A percentile compares a stretch with the other conserved stretches of the same genome.
These are phyloP conservation scores for Charadrius vociferus DNA, from an alignment of 2,113 vertebrate genomes.

Conservation along the genomic window DNA sequence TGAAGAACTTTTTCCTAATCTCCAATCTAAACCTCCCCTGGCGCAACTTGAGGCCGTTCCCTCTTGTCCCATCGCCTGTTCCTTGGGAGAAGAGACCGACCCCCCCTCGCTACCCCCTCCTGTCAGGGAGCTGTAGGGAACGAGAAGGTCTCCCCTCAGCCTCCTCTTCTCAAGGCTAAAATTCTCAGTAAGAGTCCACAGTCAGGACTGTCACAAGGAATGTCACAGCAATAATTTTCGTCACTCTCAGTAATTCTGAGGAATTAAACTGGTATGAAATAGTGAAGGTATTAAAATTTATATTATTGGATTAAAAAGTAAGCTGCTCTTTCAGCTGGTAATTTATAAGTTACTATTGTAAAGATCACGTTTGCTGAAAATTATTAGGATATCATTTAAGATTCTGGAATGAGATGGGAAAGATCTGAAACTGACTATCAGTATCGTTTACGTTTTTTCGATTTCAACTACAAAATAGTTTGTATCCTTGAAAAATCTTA, in stretches of 20 bases:
- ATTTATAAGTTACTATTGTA: background rate
- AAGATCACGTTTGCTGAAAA: background rate
- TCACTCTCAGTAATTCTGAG: background rate
- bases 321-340: background rate
- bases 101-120: too few relatives aligned
- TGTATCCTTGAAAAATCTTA: background rate
- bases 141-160: too few relatives aligned
- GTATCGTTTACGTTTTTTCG: background rate
- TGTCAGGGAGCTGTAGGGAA: too few relatives aligned
- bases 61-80: too few relatives aligned
- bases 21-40: too few relatives aligned
- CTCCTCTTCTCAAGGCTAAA: too few relatives aligned
- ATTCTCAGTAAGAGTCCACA: background rate
- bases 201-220: too few relatives aligned
- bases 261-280: background rate
- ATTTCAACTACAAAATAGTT: background rate
- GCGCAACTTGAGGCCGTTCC: too few relatives aligned
- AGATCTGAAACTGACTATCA: background rate
- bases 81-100: too few relatives aligned
- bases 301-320: background rate
- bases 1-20: too few relatives aligned
- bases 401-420: background rate
- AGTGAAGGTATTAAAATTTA: background rate
- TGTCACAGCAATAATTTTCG: background rate
- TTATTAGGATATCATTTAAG: background rate